Conservation (phyloP, 2,888 invertebrate species). For the Horisme vitalbata region DNA sequence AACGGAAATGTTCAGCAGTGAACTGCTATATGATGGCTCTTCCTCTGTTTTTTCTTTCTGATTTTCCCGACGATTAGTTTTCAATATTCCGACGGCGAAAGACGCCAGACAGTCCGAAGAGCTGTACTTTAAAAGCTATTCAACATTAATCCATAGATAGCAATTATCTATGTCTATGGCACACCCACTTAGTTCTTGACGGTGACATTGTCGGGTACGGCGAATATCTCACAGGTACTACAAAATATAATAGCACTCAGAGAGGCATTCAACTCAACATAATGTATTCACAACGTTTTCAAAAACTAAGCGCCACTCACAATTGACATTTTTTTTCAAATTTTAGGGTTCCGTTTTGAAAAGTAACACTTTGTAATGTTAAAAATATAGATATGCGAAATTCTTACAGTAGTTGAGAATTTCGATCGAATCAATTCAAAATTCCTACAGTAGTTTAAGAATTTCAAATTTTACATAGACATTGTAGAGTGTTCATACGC, state of each 20-base stretch:
- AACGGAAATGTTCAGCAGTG: too few relatives aligned
- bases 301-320: constrained; percentile 70
- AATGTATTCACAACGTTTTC: constrained; percentile 49
- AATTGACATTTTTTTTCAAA: constrained; percentile 49
- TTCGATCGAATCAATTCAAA: too few relatives aligned
- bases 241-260: constrained; percentile 47
- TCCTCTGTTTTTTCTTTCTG: too few relatives aligned
- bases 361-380: too few relatives aligned
- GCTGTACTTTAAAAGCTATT: constrained; percentile 16
- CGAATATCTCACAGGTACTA: constrained; percentile 26
- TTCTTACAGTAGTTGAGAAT: too few relatives aligned
- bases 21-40: too few relatives aligned
- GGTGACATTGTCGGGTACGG: constrained; percentile 35
- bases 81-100: too few relatives aligned
- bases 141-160: constrained; percentile 32
- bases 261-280: constrained; percentile 49
- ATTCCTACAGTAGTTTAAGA: too few relatives aligned
- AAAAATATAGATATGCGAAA: too few relatives aligned
- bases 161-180: constrained; percentile 42
- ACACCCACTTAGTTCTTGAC: constrained; percentile 54
- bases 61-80: too few relatives aligned
- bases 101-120: constrained; percentile 2
- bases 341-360: constrained; percentile 11
- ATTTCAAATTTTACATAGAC: too few relatives aligned
- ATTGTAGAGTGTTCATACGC: too few relatives aligned